A percentile compares a stretch with the other conserved stretches of the same genome.
phyloP scores from a whole-genome alignment of 2,888 invertebrate genomes.

The Xestia rhomboidea region DNA sequence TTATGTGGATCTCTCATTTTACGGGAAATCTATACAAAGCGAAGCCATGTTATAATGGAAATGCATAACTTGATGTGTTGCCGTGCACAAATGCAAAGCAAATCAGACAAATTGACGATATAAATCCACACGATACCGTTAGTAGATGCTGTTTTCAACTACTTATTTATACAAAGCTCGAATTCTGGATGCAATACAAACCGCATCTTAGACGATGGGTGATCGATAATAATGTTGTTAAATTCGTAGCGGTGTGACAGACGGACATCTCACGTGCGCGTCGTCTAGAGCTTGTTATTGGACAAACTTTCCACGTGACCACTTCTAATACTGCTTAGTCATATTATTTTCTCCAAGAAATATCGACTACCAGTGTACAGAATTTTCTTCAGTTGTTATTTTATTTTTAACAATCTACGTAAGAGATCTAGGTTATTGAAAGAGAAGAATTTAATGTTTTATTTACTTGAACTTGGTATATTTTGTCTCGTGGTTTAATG shows the following conservation, averaged over 20 bases:
- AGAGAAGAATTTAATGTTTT: background rate
- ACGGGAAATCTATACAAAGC: no score
- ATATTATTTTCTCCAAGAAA: constrained; percentile 47
- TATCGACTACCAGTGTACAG: constrained; percentile 37
- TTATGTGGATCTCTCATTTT: no score
- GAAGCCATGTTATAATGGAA: no score
- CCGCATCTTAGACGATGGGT: background rate
- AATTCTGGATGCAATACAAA: background rate
- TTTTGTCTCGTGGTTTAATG: background rate
- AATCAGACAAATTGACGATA: background rate
- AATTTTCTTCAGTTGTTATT: constrained; percentile 32
- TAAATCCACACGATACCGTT: background rate
- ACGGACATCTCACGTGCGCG: constrained; percentile 61
- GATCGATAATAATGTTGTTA: constrained; percentile 18
- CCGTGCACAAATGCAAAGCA: no score
- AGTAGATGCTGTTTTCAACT: background rate
- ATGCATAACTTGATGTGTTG: no score
- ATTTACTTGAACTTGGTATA: background rate
- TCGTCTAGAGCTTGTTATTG: constrained; percentile 74
- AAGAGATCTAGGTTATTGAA: background rate
- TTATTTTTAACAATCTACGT: constrained; percentile 23
- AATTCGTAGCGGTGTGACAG: constrained; percentile 62
- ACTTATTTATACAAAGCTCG: background rate
- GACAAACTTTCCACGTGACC: constrained; percentile 73
- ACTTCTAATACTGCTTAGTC: constrained; percentile 69